These are phyloP conservation scores for Calameuta pallipes DNA, from an alignment of 2,888 invertebrate species.

Conservation along the genomic window DNA sequence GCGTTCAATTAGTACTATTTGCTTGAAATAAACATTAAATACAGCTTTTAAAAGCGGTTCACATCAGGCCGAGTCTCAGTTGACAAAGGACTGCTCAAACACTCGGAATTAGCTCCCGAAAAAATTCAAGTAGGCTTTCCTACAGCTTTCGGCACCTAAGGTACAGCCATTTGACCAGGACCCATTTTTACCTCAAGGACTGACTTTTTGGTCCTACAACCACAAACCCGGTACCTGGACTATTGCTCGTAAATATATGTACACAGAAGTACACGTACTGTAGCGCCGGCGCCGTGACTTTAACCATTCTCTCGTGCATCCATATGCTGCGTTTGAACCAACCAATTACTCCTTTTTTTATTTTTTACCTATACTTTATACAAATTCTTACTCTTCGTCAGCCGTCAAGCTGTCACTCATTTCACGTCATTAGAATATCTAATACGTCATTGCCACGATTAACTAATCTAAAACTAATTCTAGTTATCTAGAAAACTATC, in stretches of 20 bases:
- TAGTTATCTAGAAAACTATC: neutral
- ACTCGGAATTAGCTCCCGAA: slow-evolving; percentile 39
- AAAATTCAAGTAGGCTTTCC: slow-evolving; percentile 12
- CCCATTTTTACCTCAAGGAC: neutral
- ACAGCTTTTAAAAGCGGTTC: slow-evolving; percentile 43
- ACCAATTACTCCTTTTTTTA: neutral
- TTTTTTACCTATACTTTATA: neutral
- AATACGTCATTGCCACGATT: neutral
- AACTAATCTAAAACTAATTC: neutral
- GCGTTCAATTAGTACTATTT: slow-evolving; percentile 63
- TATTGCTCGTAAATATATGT: neutral
- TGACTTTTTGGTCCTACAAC: neutral
- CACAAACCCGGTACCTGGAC: neutral
- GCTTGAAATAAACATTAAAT: slow-evolving; percentile 51
- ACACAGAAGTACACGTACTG: neutral
- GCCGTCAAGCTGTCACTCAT: neutral
- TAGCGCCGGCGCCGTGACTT: neutral
- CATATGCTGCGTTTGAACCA: neutral
- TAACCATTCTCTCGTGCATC: neutral
- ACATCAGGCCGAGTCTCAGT: slow-evolving; percentile 38
- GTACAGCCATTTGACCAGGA: neutral
- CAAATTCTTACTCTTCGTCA: neutral
- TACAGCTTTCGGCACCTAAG: neutral
- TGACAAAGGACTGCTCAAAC: slow-evolving; percentile 58
- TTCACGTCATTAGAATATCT: neutral